Evolutionary conservation across 2,888 invertebrate species (phyloP), one percentile per base, ranked within the genome.

Genomic region (Ariolimax columbianus): DNA sequence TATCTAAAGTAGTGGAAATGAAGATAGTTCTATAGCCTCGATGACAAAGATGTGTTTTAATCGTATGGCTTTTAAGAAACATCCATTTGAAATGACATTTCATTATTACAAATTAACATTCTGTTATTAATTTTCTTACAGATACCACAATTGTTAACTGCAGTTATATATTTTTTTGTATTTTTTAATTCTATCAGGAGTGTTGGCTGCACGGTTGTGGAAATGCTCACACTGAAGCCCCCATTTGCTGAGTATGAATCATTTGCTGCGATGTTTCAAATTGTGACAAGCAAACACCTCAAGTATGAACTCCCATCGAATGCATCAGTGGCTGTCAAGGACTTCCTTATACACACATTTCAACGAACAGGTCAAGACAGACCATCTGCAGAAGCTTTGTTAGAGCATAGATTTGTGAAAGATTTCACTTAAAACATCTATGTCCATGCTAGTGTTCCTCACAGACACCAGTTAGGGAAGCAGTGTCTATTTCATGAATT

Each of bases 221-320:
- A 94, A 90, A 94, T 94, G 94, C 88, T 94, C 33, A 93, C 93
- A 0, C 90, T 88, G 72, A 91, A 91, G 86, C 94, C 94, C n/a
- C 94, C 94, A 0, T 94, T 93, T 90, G 89, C 91, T 51, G 93
- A 94, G 63, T 91, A 91, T 51, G 94, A 94, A 88, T 91, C 94
- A 2, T 93, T 94, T 92, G 94, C 94, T 19, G 94, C 94, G 84
- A 93, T 94, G 86, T 94, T 93, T 88, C 93, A 93, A 89, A 94
- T 94, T 63, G 94, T 94, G 17, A 93, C 92, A 26, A 89, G 90
- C 55, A 91, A 92, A 63, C 88, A 91, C 83, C 93, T 93, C n/a
- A 90, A 91, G 66, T 94, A 92, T 86, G 89, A 89, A 82, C 92
- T 94, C 47, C 93, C 94, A 23, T 85, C 86, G 4, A 86, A 87